Evolutionary conservation across 1,140 invertebrate species (phyloP), one percentile per base, ranked within the genome.

Genomic region (Aphidius ervi): DNA sequence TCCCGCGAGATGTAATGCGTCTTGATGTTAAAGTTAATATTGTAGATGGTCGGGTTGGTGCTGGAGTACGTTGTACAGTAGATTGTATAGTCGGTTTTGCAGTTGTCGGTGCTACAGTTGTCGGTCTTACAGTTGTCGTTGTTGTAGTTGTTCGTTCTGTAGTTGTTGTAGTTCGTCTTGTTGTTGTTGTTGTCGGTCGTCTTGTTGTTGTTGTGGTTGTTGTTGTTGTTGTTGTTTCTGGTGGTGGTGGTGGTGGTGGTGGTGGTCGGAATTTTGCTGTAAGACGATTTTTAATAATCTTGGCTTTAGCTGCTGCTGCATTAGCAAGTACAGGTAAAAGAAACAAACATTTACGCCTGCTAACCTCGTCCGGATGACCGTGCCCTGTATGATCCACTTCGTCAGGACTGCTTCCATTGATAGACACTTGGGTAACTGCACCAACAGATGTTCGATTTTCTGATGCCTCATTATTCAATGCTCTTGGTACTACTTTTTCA

Each of bases 321-420:
- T 45, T 5, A 37, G 16, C 7, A 46, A 43, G 9, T 4, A 47
- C 3, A 10, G 31, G 37, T 57, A 48, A 46, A 46, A 47, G 23
- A 37, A 57, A 16, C 6, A 57, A 47, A 47, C 56, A 57, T 31
- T 31, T 31, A 57, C 56, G 56, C 45, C 56, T 57, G 56, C 56
- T 57, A 57, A 57, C 56, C 56, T 57, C 56, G 40, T 47, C 37
- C 23, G 23, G 2, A 4, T 31, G 23, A 31, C 23, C 23, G 23
- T 31, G 23, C 4, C 23, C 23, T 31, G 23, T 31, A 31, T 31
- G 23, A 31, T 31, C 23, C 23, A 31, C 23, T 31, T 31, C 23
- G 4, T 31, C 4, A 31, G 23, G 4, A 31, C 23, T 31, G 23
- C 23, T 31, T 31, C 23, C 23, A 31, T 31, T 31, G 16, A 16